These are phyloP conservation scores for Caracal caracal DNA, from an alignment of 2,113 vertebrate species.

Conservation along the genomic window DNA sequence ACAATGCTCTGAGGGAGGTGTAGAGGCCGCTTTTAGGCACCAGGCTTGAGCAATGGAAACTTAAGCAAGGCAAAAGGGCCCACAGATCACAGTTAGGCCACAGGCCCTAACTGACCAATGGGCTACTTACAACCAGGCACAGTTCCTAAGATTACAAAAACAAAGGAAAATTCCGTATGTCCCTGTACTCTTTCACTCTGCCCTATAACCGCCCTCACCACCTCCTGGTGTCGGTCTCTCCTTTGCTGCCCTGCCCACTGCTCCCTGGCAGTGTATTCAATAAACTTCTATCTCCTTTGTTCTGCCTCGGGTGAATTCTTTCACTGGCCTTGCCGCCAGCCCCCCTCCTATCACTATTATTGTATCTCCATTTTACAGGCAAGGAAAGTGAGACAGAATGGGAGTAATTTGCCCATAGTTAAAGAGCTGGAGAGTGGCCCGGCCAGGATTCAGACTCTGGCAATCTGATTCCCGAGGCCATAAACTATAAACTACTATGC, in stretches of 20 bases:
- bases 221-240: neutral
- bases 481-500: neutral
- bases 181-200: neutral
- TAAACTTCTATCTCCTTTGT: neutral
- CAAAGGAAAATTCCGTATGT: neutral
- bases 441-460: neutral
- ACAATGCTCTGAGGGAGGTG: neutral
- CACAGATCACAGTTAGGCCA: neutral
- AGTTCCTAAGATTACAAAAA: neutral
- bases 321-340: neutral
- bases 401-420: neutral
- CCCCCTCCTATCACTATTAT: neutral
- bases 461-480: neutral
- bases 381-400: neutral
- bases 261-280: neutral
- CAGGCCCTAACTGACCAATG: neutral
- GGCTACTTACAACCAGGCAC: neutral
- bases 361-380: neutral
- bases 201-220: neutral
- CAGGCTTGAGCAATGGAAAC: neutral
- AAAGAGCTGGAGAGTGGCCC: neutral
- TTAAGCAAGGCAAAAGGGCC: neutral
- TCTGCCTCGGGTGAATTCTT: neutral
- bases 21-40: neutral
- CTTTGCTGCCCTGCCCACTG: neutral